These are phyloP conservation scores for Entomobrya proxima DNA, from an alignment of 2,888 invertebrate genomes.

Conservation along the genomic window DNA sequence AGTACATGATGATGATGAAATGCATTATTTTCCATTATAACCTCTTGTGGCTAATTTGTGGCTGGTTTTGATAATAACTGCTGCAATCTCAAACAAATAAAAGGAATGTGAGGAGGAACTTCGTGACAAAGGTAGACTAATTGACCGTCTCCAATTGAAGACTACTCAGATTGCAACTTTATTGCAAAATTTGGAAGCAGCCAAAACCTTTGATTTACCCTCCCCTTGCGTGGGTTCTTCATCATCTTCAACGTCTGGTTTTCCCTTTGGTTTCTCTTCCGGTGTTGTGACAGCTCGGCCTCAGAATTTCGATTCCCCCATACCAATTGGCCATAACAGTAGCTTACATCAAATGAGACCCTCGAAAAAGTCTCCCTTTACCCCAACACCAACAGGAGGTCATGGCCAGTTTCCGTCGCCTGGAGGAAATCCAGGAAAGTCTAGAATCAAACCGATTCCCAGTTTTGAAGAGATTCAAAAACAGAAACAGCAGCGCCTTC, in stretches of 20 bases:
- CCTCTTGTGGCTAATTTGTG: background rate
- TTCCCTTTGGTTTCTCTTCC: constrained; percentile 36
- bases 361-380: constrained; percentile 49
- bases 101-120: constrained; percentile 97
- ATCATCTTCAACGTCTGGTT: background rate
- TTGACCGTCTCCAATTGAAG: constrained; percentile 94
- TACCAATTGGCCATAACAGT: constrained; percentile 45
- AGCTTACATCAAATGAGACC: constrained; percentile 59
- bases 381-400: constrained; percentile 49
- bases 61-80: constrained; percentile 10
- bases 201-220: constrained; percentile 74
- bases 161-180: constrained; percentile 96
- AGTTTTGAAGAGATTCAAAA: constrained; percentile 67
- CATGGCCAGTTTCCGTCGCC: constrained; percentile 39
- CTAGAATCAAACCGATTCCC: constrained; percentile 62
- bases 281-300: constrained; percentile 23
- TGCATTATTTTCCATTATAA: background rate
- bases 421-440: constrained; percentile 47
- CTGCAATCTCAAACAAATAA: background rate
- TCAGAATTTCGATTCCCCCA: constrained; percentile 51
- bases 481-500: constrained; percentile 55
- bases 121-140: constrained; percentile 97
- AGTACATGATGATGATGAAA: background rate
- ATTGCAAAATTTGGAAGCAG: constrained; percentile 87
- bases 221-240: constrained; percentile 65